phyloP scores from a whole-genome alignment of 1,140 invertebrate genomes.

The Diachasmimorpha longicaudata region DNA sequence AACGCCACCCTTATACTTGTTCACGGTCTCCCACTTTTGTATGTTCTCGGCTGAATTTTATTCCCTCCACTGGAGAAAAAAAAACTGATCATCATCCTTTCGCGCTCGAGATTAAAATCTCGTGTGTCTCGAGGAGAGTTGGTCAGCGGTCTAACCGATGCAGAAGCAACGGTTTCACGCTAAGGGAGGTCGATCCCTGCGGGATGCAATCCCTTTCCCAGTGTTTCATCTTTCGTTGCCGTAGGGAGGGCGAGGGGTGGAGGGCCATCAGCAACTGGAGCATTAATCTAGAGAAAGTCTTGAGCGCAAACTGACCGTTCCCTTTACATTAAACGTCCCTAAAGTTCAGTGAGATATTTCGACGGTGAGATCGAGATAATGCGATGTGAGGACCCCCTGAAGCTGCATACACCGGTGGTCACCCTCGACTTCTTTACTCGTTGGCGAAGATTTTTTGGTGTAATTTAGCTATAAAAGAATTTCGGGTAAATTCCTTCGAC shows the following conservation, averaged over 20 bases:
- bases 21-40: slow-evolving; percentile 21
- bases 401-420: slow-evolving; percentile 4
- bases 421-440: background rate
- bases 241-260: background rate
- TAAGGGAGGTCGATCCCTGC: slow-evolving; percentile 27
- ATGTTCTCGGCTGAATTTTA: background rate
- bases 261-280: slow-evolving; percentile 12
- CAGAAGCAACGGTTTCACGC: slow-evolving; percentile 1
- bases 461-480: background rate
- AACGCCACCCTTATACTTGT: background rate
- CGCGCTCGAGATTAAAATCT: background rate
- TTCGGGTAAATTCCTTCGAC: background rate
- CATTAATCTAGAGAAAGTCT: slow-evolving; percentile 14
- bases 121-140: background rate
- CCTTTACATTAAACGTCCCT: background rate
- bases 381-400: background rate
- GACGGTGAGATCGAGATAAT: background rate
- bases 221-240: background rate
- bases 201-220: slow-evolving; percentile 17
- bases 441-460: background rate
- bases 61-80: background rate
- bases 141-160: background rate
- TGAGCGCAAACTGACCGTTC: slow-evolving; percentile 4
- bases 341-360: slow-evolving; percentile 12
- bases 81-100: slow-evolving; percentile 1